Evolutionary conservation across 1,140 invertebrate genomes (phyloP).

Genomic region (Brachionus manjavacas): DNA sequence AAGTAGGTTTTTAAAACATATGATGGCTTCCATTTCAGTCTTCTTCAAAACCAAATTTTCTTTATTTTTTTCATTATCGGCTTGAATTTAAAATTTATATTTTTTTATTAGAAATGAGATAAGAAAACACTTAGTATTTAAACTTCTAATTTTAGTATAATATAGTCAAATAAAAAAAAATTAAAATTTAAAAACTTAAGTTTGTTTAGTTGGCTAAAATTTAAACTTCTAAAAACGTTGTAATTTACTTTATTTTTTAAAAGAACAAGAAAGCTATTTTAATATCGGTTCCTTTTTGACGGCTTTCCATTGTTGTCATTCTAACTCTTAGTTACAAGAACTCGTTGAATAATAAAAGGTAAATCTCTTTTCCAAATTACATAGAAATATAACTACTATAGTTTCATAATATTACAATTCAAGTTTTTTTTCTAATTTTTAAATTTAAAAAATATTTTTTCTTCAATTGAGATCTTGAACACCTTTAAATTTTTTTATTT

Average conservation of each 20-base stretch:
- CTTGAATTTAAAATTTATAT: not conserved
- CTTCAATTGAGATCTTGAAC: constrained; percentile 24
- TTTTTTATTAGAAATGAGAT: constrained; percentile 9
- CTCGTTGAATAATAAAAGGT: constrained; percentile 3
- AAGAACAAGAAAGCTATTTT: not conserved
- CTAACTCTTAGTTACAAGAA: constrained; percentile 28
- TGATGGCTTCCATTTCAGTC: not conserved
- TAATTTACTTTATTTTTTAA: constrained; percentile 17
- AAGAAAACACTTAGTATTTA: not conserved
- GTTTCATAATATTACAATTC: constrained; percentile 31
- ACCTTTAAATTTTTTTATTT: constrained; percentile 18
- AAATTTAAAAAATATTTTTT: constrained; percentile 22
- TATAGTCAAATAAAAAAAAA: constrained; percentile 8
- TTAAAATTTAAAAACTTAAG: not conserved
- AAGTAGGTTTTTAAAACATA: not conserved
- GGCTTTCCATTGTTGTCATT: constrained; percentile 17
- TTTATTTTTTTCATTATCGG: not conserved
- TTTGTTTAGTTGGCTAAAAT: not conserved
- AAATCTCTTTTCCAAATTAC: constrained; percentile 22
- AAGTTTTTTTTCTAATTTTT: constrained; percentile 17
- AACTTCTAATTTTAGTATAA: constrained; percentile 32
- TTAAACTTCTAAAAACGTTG: not conserved
- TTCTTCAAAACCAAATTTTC: not conserved
- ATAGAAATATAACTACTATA: constrained; percentile 10
- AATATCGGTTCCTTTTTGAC: constrained; percentile 18